Base-by-base conservation (phyloP, 92 coral and sea anemone genomes). In the Pocillopora grandis region DNA sequence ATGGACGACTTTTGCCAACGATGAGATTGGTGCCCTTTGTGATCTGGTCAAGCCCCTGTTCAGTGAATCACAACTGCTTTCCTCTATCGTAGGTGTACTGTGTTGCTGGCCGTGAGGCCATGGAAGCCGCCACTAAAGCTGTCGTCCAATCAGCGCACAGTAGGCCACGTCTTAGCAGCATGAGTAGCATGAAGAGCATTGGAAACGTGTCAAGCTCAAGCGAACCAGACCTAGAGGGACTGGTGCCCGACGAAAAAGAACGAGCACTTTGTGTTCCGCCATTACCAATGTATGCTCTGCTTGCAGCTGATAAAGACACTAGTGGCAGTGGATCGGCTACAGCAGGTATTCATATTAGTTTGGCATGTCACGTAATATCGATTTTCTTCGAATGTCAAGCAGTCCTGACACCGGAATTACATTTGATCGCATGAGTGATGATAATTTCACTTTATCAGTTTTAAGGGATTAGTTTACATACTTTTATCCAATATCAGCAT, bases 231-330 rank as follows among this genome's bases (percentile, higher is more conserved):
- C 80, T 88, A 17, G 80, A 82, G 36, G 72, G 86, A 48, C 71
- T 80, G 36, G 92, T 87, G 69, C 62, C 83, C 31, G 90, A 91
- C 21, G 94, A 91, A 69, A 90, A 91, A 21, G 89, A 90, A 23
- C 88, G 88, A 65, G 92, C 87, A 1, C 81, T 92, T 85, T 89
- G 90, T 15, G 93, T 97, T 23, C 99, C 99, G 10, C 98, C 97
- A 71, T 91, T 97, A 33, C 98, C 99, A 4, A 76, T 97, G 78
- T 91, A 91, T 76, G 98, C 95, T 62, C 91, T 94, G 16, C 90
- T 97, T 12, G 92, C 98, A n/a, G 99, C 99, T 33, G 99, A 97
- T 66, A 92, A 94, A 68, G 97, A 92, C 76, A 88, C 86, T 62
- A 92, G 94, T 76, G 94, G 90, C 20, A 89, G 90, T 67, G 89